These are phyloP conservation scores for Myopa tessellatipennis DNA, from an alignment of 2,888 invertebrate species.

Conservation along the genomic window DNA sequence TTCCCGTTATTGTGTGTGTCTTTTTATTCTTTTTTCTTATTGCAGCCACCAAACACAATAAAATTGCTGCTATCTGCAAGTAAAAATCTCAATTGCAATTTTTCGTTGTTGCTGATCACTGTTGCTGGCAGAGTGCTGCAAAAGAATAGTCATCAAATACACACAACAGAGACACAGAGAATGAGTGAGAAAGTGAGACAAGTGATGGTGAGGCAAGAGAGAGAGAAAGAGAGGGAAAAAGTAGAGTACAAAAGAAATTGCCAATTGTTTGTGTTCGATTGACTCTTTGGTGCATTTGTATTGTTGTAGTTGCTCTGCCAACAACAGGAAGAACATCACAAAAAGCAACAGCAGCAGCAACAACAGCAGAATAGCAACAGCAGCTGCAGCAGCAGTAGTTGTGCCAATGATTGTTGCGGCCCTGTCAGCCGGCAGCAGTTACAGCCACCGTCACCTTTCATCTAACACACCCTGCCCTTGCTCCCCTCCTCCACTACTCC, in stretches of 20 bases:
- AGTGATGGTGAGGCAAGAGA: not conserved
- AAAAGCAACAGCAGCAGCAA: slow-evolving; percentile 10
- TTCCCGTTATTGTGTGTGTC: not conserved
- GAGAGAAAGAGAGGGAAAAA: not conserved
- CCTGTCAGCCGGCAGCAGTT: not conserved
- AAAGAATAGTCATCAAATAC: slow-evolving; percentile 19
- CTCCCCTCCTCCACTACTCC: not conserved
- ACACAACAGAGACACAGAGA: too few species aligned
- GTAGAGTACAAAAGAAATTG: slow-evolving; percentile 54
- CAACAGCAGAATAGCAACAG: slow-evolving; percentile 3
- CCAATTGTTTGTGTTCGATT: slow-evolving; percentile 42
- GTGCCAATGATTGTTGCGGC: not conserved
- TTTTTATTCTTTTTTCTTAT: not conserved
- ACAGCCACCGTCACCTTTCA: not conserved
- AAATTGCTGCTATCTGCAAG: slow-evolving; percentile 28
- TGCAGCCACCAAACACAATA: slow-evolving; percentile 7
- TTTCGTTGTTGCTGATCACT: slow-evolving; percentile 35
- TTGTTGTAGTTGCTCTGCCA: slow-evolving; percentile 1
- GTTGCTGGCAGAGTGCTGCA: not conserved
- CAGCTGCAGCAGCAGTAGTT: not conserved
- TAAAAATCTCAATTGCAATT: slow-evolving; percentile 33
- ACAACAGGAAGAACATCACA: not conserved
- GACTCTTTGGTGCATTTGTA: slow-evolving; percentile 47
- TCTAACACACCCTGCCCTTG: not conserved
- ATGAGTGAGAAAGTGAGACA: not conserved